Percentiles rank a stretch among this genome's conserved stretches.
These are phyloP conservation scores for Panopea generosa DNA, from an alignment of 2,888 invertebrate species.

Conservation along the genomic window DNA sequence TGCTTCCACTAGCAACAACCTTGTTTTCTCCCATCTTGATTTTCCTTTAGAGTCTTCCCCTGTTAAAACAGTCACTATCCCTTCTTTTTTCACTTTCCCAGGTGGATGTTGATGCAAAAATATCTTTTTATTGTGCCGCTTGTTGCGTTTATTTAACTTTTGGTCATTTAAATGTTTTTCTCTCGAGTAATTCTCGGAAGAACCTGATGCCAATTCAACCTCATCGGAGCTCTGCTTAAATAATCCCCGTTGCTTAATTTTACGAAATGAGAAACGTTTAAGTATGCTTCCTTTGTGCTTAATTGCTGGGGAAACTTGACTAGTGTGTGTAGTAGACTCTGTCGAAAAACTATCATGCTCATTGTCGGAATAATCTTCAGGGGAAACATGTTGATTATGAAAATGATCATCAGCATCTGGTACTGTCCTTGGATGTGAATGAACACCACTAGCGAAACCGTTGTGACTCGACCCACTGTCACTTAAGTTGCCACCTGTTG, in stretches of 20 bases:
- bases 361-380: conserved; percentile 61
- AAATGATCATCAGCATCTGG: conserved; percentile 26
- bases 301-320: conserved; percentile 30
- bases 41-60: conserved; percentile 92
- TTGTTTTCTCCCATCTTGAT: conserved; percentile 97
- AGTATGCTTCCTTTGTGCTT: conserved; percentile 64
- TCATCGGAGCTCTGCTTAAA: conserved; percentile 97
- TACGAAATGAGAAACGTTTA: conserved; percentile 67
- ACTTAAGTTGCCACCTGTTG: neutral
- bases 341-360: conserved; percentile 21
- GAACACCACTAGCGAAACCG: conserved; percentile 17
- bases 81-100: conserved; percentile 90
- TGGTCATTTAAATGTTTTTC: conserved; percentile 70
- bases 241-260: conserved; percentile 88
- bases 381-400: conserved; percentile 35
- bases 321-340: conserved; percentile 50
- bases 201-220: conserved; percentile 87
- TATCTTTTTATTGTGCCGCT: conserved; percentile 57
- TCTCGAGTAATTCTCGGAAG: conserved; percentile 63
- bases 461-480: conserved; percentile 26
- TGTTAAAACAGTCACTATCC: conserved; percentile 95
- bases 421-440: conserved; percentile 6
- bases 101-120: conserved; percentile 40
- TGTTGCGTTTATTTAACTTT: conserved; percentile 64
- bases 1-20: conserved; percentile 95